phyloP scores from a whole-genome alignment of 2,113 vertebrate genomes.

The Corvus hawaiiensis region DNA sequence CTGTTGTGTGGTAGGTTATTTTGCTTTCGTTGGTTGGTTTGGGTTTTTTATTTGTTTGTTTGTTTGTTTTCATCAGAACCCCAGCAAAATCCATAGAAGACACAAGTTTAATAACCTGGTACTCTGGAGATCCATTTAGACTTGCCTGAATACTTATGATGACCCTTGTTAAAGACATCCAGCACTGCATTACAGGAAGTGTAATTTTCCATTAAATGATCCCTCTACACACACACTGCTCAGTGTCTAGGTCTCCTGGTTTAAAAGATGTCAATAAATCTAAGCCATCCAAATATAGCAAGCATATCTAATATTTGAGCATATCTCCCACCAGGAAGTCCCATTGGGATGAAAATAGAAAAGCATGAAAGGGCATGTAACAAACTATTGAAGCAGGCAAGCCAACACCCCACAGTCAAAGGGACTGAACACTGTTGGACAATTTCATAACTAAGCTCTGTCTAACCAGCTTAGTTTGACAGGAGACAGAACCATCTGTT shows the following conservation, averaged over 20 bases:
- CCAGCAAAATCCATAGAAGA: background rate
- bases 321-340: background rate
- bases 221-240: background rate
- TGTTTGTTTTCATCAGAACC: background rate
- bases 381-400: background rate
- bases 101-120: background rate
- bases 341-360: background rate
- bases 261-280: background rate
- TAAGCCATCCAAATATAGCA: background rate
- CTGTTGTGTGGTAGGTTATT: background rate
- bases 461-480: background rate
- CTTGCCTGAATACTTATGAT: background rate
- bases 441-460: background rate
- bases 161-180: background rate
- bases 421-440: background rate
- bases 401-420: background rate
- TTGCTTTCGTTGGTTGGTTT: background rate
- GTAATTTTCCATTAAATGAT: background rate
- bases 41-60: background rate
- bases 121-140: background rate
- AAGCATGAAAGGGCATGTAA: background rate
- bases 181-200: background rate
- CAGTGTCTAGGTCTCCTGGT: background rate
- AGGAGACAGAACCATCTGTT: background rate
- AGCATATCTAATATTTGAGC: background rate